A percentile compares a stretch with the other conserved stretches of the same genome.
Conservation (phyloP, 2,113 vertebrate genomes). For the Clarias macrocephalus region DNA sequence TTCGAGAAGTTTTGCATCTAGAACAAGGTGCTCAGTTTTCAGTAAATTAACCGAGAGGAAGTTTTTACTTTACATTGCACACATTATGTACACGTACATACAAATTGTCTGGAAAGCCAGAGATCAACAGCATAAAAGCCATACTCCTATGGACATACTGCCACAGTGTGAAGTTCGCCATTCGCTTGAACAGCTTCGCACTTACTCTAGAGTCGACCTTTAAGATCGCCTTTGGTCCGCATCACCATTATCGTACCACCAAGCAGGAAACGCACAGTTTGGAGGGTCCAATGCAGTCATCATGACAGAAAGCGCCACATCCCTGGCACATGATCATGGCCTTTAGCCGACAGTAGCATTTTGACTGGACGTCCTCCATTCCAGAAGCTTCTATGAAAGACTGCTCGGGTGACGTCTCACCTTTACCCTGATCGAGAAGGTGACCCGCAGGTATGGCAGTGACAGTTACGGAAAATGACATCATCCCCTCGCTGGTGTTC, state of each 20-base stretch:
- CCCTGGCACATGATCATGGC: constrained; percentile 99
- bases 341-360: constrained; percentile 97
- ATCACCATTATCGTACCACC: constrained; percentile 82
- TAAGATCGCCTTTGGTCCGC: not conserved
- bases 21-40: constrained; percentile 78
- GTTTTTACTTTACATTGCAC: constrained; percentile 60
- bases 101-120: constrained; percentile 47
- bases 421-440: constrained; percentile 64
- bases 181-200: not conserved
- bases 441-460: constrained; percentile 88
- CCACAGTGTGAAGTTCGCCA: constrained; percentile 27
- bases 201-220: not conserved
- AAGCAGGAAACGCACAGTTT: constrained; percentile 97
- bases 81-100: constrained; percentile 49
- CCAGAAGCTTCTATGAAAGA: constrained; percentile 78
- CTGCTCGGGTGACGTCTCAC: constrained; percentile 80
- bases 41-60: constrained; percentile 60
- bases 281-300: constrained; percentile 96
- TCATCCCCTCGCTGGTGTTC: constrained; percentile 79
- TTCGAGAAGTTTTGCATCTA: constrained; percentile 75
- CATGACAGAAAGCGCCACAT: constrained; percentile 96
- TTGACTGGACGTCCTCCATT: constrained; percentile 85
- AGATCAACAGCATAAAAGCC: constrained; percentile 62
- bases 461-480: constrained; percentile 98
- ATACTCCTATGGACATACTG: constrained; percentile 28